Evolutionary conservation across 2,888 invertebrate genomes (phyloP), one percentile per base, ranked within the genome.

Genomic region (Macropis europaea): DNA sequence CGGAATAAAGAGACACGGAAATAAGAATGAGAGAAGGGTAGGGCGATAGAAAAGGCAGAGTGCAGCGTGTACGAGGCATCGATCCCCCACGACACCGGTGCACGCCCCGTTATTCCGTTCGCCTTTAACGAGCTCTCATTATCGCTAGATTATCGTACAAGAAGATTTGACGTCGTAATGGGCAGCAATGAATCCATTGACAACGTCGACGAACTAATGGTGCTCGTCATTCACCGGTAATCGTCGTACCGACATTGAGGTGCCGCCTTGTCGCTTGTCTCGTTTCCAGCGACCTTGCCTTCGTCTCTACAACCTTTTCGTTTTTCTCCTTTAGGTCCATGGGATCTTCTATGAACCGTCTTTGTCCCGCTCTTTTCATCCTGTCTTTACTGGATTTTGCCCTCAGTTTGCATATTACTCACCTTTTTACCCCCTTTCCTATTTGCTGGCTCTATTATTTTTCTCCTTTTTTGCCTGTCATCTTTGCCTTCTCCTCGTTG

Each of bases 81-180:
- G 78, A 82, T 77, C 64, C 73, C 52, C 52, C 52, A 22, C 45
- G 47, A 59, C 64, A 66, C 57, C 71, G 60, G 53, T 75, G 63
- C 52, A 73, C 45, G 73, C 73, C 68, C 72, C 68, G 81, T 77
- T 81, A 75, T 66, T 70, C 66, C 63, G 71, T 67, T 62, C 71
- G 76, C 74, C 75, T 78, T 77, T 84, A 87, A 87, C 86, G 82
- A 85, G 84, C 77, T 74, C 82, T 87, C 85, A 87, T 87, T 87
- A 87, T 85, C 85, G 83, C 82, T 83, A 87, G 86, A 87, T 87
- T 87, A 87, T 87, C 81, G 82, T 83, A 84, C 87, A 86, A 85
- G 84, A 82, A 82, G 79, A 82, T 83, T 85, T 81, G 80, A 80
- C 81, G 76, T 80, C 77, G 79, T 86, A 84, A 86, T 84, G 79